Conservation (phyloP, 2,797 vertebrate genomes). For the Octomys mimax region DNA sequence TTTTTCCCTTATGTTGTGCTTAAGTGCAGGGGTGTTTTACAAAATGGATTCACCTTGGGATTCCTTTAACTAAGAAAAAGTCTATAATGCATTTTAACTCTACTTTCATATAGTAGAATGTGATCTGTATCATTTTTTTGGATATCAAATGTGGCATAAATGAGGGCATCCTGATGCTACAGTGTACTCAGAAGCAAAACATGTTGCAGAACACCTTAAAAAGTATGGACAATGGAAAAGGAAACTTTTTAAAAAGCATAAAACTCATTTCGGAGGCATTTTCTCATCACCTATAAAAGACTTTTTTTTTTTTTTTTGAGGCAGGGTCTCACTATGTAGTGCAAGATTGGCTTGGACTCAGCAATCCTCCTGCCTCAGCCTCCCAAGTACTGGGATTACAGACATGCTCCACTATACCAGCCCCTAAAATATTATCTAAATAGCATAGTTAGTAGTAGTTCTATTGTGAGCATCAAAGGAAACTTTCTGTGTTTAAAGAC, state of each 20-base stretch:
- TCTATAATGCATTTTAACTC: constrained; percentile 28
- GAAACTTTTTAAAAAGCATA: constrained; percentile 25
- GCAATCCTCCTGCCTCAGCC: neutral
- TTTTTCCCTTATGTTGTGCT: neutral
- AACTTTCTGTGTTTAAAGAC: constrained; percentile 15
- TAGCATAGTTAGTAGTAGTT: neutral
- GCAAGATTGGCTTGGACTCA: neutral
- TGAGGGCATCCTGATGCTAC: neutral
- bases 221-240: neutral
- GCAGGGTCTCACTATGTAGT: neutral
- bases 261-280: constrained; percentile 6
- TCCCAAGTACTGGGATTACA: neutral
- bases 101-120: neutral
- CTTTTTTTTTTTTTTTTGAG: neutral
- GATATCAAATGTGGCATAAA: neutral
- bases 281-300: constrained; percentile 24
- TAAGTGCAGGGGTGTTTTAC: neutral
- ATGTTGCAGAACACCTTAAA: neutral
- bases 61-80: constrained; percentile 52
- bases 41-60: constrained; percentile 26
- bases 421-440: neutral
- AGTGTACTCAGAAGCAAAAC: neutral
- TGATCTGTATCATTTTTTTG: constrained; percentile 3
- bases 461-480: neutral
- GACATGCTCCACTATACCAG: neutral